Evolutionary conservation across 2,797 vertebrate genomes (phyloP), one percentile per base, ranked within the genome.

Genomic region (Odontamblyopus lacepedii): DNA sequence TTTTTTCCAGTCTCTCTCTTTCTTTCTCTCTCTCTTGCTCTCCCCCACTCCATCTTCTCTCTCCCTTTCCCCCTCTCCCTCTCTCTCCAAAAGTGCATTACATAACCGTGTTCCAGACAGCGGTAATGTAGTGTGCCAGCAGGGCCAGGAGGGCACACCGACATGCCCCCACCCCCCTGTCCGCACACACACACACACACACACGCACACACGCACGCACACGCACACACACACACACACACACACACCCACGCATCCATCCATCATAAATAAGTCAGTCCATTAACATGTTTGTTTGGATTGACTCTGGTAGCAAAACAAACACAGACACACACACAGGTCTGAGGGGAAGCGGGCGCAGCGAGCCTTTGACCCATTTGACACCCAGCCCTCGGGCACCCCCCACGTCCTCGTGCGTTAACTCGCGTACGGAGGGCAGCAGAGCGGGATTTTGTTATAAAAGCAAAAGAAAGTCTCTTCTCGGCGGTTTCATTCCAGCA

Each of bases 271-370:
- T 90, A 91, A 89, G 79, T 86, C 82, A 87, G 80, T 87, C 81
- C 75, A 83, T 86, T 88, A 83, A 88, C 89, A 90, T 91, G 90
- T 89, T 91, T 90, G 85, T 92, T 92, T 90, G 73, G 78, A 87
- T 75, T 80, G 87, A 89, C 78, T 89, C 78, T 84, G 74, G 79
- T 70, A 77, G 79, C 78, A 88, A 85, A 89, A 89, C 87, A 89
- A 87, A 88, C 85, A 83, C 59, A 56, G 27, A 26, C 61, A 53
- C 23, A 18, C 65, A 13, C 51, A 38, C 56, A 29, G 70, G 70
- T 48, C 72, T 19, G 85, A 83, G 73, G 23, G 65, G n/a, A 18
- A 7, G 73, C 82, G 83, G 76, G 85, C 67, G 76, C 78, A 81
- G 83, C 79, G 70, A 81, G 74, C 81, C 83, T 81, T 77, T 87